These are phyloP conservation scores for Venustaconcha ellipsiformis DNA, from an alignment of 1,140 invertebrate species.

Conservation along the genomic window DNA sequence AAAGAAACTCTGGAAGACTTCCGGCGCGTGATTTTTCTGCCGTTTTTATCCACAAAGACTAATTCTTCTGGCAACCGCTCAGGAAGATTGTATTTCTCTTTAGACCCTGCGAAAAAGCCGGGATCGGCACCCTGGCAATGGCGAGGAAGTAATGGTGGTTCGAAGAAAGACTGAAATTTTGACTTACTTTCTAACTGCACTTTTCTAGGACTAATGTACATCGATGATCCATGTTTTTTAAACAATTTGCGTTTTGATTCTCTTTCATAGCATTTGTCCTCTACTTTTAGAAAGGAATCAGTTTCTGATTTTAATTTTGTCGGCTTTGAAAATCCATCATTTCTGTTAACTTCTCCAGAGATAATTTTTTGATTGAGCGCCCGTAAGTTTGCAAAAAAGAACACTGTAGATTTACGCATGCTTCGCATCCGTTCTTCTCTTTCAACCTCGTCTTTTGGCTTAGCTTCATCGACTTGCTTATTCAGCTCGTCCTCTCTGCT, in stretches of 20 bases:
- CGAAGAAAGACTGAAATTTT: conserved; percentile 36
- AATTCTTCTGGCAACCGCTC: conserved; percentile 44
- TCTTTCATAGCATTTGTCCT: too few relatives aligned
- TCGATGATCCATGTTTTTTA: conserved; percentile 19
- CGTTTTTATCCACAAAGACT: conserved; percentile 37
- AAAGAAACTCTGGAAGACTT: too few relatives aligned
- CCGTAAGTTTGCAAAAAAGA: conserved; percentile 42
- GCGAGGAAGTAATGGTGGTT: conserved; percentile 38
- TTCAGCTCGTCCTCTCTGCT: conserved; percentile 3
- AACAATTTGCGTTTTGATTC: conserved; percentile 4
- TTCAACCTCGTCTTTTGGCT: not conserved
- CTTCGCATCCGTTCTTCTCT: not conserved
- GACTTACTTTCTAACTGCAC: conserved; percentile 30
- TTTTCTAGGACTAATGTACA: conserved; percentile 47
- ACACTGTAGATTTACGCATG: conserved; percentile 12
- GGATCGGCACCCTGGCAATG: conserved; percentile 36
- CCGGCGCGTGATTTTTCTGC: not conserved
- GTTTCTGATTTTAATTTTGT: too few relatives aligned
- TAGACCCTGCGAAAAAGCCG: conserved; percentile 44
- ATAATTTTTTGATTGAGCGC: conserved; percentile 44
- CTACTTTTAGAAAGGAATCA: too few relatives aligned
- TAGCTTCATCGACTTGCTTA: conserved; percentile 11
- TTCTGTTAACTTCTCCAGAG: conserved; percentile 27
- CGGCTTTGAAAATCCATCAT: conserved; percentile 13
- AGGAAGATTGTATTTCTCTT: conserved; percentile 35